Base-by-base conservation (phyloP, 2,888 invertebrate species). In the Aphidius colemani region DNA sequence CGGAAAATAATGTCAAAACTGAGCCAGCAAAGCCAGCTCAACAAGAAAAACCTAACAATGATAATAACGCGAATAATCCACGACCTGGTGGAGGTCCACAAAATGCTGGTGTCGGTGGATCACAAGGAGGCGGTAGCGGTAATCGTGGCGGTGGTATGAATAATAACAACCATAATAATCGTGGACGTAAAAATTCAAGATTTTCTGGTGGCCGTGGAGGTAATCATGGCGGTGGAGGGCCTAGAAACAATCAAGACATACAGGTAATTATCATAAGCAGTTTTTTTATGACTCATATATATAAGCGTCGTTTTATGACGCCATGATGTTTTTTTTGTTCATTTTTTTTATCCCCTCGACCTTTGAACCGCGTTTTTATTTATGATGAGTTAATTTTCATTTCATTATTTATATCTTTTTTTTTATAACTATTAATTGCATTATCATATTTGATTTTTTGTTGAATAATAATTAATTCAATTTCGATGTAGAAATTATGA, bases 121-220 rank as follows among this genome's bases (percentile, higher is more conserved):
- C 60, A 43, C 61, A 59, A 10, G 72, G 71, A 39, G 70, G 72
- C 57, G 68, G 66, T n/a, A 71, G 69, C n/a, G 70, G 71, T 30
- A 70, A 69, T 8, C 72, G 72, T 39, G 71, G 72, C 7, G 71
- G 74, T 1, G 70, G 4, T 0, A 30, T 30, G 30, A 30, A 30
- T 30, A 30, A 30, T 30, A 30, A 30, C 5, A 30, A 30, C 2
- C 3, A 30, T 30, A 30, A 81, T 40, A 74, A 76, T 64, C 74
- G 77, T 58, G 75, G 79, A 48, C 70, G 78, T 49, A 75, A 76
- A 71, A 77, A 78, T 43, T 75, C 80, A 2, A 67, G 79, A 18
- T 79, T 80, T 59, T 77, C 79, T 6, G 77, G 78, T 3, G 78
- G 77, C 41, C 74, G 80, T 0, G 78, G 75, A 49, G 75, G 55